phyloP scores from a whole-genome alignment of 1,140 invertebrate genomes.

The Eupeodes corollae region DNA sequence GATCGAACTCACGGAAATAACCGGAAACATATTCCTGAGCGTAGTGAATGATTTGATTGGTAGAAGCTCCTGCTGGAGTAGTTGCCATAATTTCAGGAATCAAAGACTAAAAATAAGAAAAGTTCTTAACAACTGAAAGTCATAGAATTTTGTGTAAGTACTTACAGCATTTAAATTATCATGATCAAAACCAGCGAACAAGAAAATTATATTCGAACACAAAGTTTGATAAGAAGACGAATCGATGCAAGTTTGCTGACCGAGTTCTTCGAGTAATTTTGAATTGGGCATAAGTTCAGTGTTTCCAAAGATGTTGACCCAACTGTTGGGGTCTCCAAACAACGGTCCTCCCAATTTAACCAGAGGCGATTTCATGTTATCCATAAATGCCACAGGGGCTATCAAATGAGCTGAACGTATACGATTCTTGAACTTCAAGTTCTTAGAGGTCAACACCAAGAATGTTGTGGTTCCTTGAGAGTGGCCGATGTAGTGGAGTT shows the following conservation, averaged over 20 bases:
- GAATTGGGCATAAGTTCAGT: constrained; percentile 44
- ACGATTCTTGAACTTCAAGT: constrained; percentile 45
- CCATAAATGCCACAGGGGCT: constrained; percentile 43
- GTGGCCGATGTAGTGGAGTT: constrained; percentile 52
- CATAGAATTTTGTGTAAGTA: neutral
- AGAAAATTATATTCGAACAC: constrained; percentile 44
- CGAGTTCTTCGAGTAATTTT: constrained; percentile 37
- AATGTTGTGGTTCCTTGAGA: constrained; percentile 46
- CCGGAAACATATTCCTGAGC: constrained; percentile 36
- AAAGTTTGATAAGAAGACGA: constrained; percentile 34
- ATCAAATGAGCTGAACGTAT: constrained; percentile 43
- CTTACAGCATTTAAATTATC: constrained; percentile 29
- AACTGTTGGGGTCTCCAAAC: constrained; percentile 23
- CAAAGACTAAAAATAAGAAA: constrained; percentile 20
- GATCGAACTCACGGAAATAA: constrained; percentile 37
- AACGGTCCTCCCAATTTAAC: constrained; percentile 21
- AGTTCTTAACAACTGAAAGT: neutral
- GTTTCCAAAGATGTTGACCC: constrained; percentile 39
- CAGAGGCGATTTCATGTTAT: constrained; percentile 33
- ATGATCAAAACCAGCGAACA: constrained; percentile 40
- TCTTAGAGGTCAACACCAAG: constrained; percentile 41
- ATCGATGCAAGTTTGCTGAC: constrained; percentile 37
- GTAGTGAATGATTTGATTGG: constrained; percentile 41
- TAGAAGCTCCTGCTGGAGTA: constrained; percentile 42
- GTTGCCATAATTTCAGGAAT: constrained; percentile 38